Conservation (phyloP, 2,113 vertebrate species). For the Stictonetta naevosa region DNA sequence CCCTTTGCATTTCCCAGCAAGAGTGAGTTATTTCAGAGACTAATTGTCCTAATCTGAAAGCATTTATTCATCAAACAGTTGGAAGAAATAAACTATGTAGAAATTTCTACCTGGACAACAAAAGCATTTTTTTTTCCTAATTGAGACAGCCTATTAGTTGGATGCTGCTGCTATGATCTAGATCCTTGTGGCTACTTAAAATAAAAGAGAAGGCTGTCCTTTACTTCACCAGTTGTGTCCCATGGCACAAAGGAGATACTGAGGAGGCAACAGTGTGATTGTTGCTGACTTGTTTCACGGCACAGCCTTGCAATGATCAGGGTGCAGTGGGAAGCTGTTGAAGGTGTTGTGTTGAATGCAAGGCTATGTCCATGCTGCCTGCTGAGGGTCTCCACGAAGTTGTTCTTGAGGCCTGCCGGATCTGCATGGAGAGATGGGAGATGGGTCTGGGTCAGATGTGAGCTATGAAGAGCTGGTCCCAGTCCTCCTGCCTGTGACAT, state of each 20-base stretch:
- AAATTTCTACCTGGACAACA: constrained; percentile 71
- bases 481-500: neutral
- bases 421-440: neutral
- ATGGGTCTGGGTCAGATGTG: neutral
- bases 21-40: constrained; percentile 27
- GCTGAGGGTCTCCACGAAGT: neutral
- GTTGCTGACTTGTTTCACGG: neutral
- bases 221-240: constrained; percentile 39
- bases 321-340: neutral
- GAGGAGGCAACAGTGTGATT: neutral
- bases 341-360: accelerated
- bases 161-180: constrained; percentile 48
- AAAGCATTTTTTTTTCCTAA: constrained; percentile 58
- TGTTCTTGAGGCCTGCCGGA: neutral
- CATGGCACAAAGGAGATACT: neutral
- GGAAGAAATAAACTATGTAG: constrained; percentile 35
- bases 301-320: neutral
- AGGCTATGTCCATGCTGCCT: neutral
- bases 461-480: neutral
- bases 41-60: constrained; percentile 59
- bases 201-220: constrained; percentile 29
- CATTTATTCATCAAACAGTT: constrained; percentile 63
- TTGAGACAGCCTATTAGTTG: constrained; percentile 38
- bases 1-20: neutral
- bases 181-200: constrained; percentile 52